Base-by-base conservation (phyloP, 2,888 invertebrate species). In the Scelioninae gen. 1 region DNA sequence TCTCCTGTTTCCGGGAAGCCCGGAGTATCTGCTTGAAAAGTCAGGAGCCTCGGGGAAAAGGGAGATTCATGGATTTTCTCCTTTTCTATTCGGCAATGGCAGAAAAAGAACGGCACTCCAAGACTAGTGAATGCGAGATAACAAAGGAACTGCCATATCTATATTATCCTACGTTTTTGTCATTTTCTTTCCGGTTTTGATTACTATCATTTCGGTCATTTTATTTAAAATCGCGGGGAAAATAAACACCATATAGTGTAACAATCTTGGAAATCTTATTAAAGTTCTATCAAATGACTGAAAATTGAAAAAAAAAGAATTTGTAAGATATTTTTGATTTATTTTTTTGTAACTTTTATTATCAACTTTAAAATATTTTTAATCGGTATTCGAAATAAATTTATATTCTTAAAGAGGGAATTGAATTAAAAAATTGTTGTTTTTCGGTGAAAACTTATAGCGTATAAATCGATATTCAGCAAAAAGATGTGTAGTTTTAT, bases 41-140 rank as follows among this genome's bases (percentile, higher is more conserved):
- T 78, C 77, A 75, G 78, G 62, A 80, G 80, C 82, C 84, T 76
- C 68, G 53, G 77, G 84, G 79, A 77, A 79, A 65, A 72, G 55
- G 80, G 65, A 66, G 80, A 77, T 72, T 82, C 82, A 72, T 82
- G 79, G 74, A 80, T 80, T 80, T 79, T 68, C 55, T 74, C 60
- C 40, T 65, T 51, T 47, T 51, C 32, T 23, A 5, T 29, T 68
- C 69, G 49, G 40, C 49, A 63, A 43, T 66, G 69, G 38, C 43
- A 49, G 43, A 82, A 84, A 65, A 78, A 58, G 40, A 72, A 65
- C 32, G 63, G 1, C 31, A 47, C 45, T 62, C 63, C 56, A n/a
- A 58, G 60, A 51, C 40, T 34, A 13, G 3, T 55, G 51, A 32
- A 68, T 68, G 31, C 34, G 11, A 62, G 69, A 78, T 78, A 78